Conservation (phyloP, 2,888 invertebrate genomes). For the Conops quadrifasciatus region DNA sequence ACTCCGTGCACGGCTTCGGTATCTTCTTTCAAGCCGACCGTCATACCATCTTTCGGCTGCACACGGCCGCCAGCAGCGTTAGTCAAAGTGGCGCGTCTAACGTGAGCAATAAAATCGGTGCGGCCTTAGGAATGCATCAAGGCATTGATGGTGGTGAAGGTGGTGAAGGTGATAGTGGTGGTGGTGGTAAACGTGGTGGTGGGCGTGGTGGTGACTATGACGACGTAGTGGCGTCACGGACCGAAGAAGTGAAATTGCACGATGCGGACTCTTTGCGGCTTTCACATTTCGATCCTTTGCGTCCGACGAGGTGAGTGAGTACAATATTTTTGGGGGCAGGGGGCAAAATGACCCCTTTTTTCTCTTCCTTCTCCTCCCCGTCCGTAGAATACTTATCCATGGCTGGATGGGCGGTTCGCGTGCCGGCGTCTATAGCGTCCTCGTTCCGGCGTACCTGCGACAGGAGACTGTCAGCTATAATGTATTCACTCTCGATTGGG, state of each 20-base stretch:
- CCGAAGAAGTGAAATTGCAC: constrained; percentile 54
- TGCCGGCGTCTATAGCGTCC: constrained; percentile 52
- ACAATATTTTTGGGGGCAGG: not conserved
- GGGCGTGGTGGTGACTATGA: constrained; percentile 2
- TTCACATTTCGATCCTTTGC: constrained; percentile 59
- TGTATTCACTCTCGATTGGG: constrained; percentile 61
- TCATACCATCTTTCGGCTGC: constrained; percentile 56
- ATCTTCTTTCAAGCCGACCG: constrained; percentile 58
- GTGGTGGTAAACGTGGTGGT: not conserved
- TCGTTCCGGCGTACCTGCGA: constrained; percentile 56
- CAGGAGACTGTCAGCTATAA: constrained; percentile 51
- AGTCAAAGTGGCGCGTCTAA: constrained; percentile 1
- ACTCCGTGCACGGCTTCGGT: constrained; percentile 56
- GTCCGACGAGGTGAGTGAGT: constrained; percentile 62
- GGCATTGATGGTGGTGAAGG: constrained; percentile 18
- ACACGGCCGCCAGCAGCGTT: constrained; percentile 45
- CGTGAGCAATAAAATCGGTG: constrained; percentile 51
- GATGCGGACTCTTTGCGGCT: constrained; percentile 55
- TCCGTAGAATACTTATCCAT: constrained; percentile 58
- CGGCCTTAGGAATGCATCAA: constrained; percentile 52
- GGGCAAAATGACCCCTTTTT: not conserved
- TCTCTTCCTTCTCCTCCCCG: not conserved
- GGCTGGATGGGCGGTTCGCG: constrained; percentile 60
- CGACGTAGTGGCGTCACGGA: constrained; percentile 31
- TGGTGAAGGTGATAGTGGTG: constrained; percentile 2